A percentile compares a stretch with the other conserved stretches of the same genome.
phyloP scores from a whole-genome alignment of 2,797 vertebrate genomes.

The Tapera naevia region DNA sequence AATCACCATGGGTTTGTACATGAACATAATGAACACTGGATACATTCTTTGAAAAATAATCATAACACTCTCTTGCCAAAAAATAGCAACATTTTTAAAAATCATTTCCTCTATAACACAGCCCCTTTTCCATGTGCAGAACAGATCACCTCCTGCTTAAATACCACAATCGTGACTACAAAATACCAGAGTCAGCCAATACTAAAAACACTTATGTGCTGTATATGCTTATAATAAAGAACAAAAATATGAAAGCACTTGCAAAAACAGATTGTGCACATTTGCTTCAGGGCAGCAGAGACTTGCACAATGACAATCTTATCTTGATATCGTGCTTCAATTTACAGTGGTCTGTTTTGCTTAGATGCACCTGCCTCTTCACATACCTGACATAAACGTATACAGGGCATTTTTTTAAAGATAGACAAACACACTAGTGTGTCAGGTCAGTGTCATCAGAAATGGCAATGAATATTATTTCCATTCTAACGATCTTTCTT shows the following conservation, averaged over 20 bases:
- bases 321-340: background rate
- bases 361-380: background rate
- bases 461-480: background rate
- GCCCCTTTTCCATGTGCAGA: conserved; percentile 43
- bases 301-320: background rate
- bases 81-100: conserved; percentile 4
- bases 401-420: background rate
- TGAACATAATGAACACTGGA: background rate
- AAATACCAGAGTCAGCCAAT: conserved; percentile 48
- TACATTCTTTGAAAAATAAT: conserved; percentile 39
- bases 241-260: conserved; percentile 29
- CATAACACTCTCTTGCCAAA: conserved; percentile 25
- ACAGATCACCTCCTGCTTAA: conserved; percentile 65
- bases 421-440: background rate
- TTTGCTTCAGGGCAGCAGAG: background rate
- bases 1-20: background rate
- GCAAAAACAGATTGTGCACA: conserved; percentile 27
- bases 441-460: background rate
- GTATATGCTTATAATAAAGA: conserved; percentile 32
- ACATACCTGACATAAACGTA: background rate
- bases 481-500: background rate
- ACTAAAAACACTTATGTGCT: conserved; percentile 24
- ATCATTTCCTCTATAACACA: conserved; percentile 39
- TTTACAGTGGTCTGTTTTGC: background rate
- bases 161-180: conserved; percentile 64